These are phyloP conservation scores for Sapayoa aenigma DNA, from an alignment of 2,113 vertebrate genomes.

Conservation along the genomic window DNA sequence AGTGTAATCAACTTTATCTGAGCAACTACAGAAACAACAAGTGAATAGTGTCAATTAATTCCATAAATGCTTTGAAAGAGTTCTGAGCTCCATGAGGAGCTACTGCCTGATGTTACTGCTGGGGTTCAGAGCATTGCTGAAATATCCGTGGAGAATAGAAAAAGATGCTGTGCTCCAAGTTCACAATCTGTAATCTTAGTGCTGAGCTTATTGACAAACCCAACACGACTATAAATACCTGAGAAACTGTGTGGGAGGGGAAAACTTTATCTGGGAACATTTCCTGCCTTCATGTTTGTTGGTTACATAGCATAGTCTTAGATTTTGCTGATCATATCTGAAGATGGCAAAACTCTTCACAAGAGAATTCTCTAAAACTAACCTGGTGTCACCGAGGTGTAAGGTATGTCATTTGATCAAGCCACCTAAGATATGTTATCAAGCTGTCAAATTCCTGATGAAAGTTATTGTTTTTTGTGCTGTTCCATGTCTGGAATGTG, in stretches of 20 bases:
- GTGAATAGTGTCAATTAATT: neutral
- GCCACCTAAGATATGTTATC: conserved; percentile 53
- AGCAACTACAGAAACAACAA: neutral
- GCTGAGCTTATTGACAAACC: neutral
- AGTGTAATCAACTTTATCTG: neutral
- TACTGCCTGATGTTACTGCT: neutral
- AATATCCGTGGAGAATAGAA: neutral
- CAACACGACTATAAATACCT: neutral
- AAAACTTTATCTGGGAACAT: conserved; percentile 52
- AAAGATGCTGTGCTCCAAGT: neutral
- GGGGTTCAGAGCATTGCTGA: neutral
- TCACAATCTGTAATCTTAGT: neutral
- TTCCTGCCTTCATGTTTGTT: conserved; percentile 50
- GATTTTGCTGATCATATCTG: conserved; percentile 38
- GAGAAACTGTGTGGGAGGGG: conserved; percentile 30
- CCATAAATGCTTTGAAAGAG: neutral
- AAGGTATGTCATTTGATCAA: conserved; percentile 41
- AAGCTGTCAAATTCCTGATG: conserved; percentile 79
- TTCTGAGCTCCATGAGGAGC: neutral
- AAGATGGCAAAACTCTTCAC: conserved; percentile 43
- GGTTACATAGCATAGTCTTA: conserved; percentile 33
- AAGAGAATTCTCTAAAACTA: conserved; percentile 15
- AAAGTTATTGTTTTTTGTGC: conserved; percentile 88
- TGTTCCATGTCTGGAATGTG: conserved; percentile 88
- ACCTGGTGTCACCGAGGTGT: neutral